A percentile compares a stretch with the other conserved stretches of the same genome.
These are phyloP conservation scores for Xylocampa areola DNA, from an alignment of 2,888 invertebrate genomes.

Conservation along the genomic window DNA sequence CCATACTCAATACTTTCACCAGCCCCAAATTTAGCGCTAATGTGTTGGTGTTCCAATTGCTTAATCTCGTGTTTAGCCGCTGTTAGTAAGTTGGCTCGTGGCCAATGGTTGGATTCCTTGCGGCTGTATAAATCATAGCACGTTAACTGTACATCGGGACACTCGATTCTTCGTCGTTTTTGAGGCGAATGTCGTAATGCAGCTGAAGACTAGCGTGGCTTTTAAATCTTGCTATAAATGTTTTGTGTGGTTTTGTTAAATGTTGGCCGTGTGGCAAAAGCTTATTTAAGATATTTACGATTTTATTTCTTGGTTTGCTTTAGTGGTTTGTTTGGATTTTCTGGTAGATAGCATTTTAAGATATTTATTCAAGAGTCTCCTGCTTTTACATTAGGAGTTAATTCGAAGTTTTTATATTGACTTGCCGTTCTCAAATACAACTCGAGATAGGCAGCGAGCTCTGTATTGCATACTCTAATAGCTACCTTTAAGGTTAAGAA, in stretches of 20 bases:
- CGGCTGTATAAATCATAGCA: slow-evolving; percentile 72
- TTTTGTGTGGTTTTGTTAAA: slow-evolving; percentile 5
- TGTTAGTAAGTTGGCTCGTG: slow-evolving; percentile 71
- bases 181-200: slow-evolving; percentile 52
- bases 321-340: background rate
- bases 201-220: slow-evolving; percentile 27
- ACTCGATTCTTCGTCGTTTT: slow-evolving; percentile 51
- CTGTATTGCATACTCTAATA: too few relatives aligned
- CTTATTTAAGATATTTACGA: background rate
- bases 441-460: too few relatives aligned
- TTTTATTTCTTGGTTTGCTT: too few relatives aligned
- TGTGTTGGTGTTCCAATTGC: slow-evolving; percentile 72
- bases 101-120: slow-evolving; percentile 66
- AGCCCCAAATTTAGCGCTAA: slow-evolving; percentile 55
- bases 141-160: slow-evolving; percentile 63
- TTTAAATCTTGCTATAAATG: slow-evolving; percentile 9
- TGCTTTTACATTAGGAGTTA: too few relatives aligned
- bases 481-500: too few relatives aligned
- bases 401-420: too few relatives aligned
- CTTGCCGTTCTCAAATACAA: too few relatives aligned
- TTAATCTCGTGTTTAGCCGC: slow-evolving; percentile 72
- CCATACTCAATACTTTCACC: slow-evolving; percentile 32
- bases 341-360: too few relatives aligned
- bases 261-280: background rate
- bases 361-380: too few relatives aligned